Evolutionary conservation across 2,797 vertebrate species (phyloP).

Genomic region (Channa striata): DNA sequence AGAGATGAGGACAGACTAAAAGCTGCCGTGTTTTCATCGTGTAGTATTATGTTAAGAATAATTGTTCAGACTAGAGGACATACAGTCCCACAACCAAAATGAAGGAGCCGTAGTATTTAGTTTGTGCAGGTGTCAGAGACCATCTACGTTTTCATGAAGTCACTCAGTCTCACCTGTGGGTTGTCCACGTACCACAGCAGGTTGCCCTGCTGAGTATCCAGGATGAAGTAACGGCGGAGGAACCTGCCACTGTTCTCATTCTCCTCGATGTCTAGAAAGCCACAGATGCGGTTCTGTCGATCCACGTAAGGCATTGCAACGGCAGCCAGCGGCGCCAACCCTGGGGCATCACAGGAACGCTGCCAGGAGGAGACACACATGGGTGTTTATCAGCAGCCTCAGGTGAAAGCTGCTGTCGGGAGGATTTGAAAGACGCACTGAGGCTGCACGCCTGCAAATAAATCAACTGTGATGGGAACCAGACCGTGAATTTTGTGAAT

Average conservation of each 20-base stretch:
- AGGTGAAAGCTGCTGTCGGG: background rate
- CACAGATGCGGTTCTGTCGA: constrained; percentile 96
- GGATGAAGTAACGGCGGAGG: constrained; percentile 93
- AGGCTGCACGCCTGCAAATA: background rate
- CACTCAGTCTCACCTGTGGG: constrained; percentile 73
- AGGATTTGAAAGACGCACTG: too few relatives aligned
- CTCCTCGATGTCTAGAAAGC: constrained; percentile 97
- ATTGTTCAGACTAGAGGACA: too few relatives aligned
- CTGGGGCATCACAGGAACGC: constrained; percentile 71
- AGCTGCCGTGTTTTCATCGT: too few relatives aligned
- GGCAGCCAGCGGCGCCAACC: constrained; percentile 58
- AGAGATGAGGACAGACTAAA: too few relatives aligned
- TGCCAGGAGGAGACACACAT: background rate
- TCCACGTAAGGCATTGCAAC: constrained; percentile 97
- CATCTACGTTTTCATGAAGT: background rate
- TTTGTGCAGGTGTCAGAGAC: too few relatives aligned
- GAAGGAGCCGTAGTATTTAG: too few relatives aligned
- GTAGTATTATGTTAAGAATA: too few relatives aligned
- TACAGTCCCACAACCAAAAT: too few relatives aligned
- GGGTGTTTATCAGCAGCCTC: background rate
- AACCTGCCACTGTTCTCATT: constrained; percentile 94
- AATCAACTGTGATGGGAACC: too few relatives aligned
- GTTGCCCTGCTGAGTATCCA: constrained; percentile 89
- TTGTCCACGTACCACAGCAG: constrained; percentile 98
- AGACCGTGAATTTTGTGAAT: too few relatives aligned